Conservation (phyloP, 2,888 invertebrate genomes). For the Troides aeacus region DNA sequence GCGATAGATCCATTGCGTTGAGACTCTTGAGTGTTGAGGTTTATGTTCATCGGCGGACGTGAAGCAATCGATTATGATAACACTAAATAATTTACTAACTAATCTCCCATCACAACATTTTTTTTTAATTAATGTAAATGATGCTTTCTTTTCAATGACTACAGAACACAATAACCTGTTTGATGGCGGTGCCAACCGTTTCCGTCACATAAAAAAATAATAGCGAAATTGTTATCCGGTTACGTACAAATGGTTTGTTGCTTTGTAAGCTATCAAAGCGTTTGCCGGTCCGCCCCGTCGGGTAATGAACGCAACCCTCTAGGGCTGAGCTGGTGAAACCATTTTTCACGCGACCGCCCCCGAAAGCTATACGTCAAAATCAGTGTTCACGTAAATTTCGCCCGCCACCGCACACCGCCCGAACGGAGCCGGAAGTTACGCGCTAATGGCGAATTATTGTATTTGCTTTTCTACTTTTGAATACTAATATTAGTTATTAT, state of each 20-base stretch:
- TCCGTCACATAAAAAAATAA: too few relatives aligned
- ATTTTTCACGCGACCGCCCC: constrained; percentile 60
- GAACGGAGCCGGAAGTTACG: constrained; percentile 26
- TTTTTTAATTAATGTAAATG: too few relatives aligned
- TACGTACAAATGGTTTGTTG: constrained; percentile 10
- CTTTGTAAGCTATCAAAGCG: constrained; percentile 12
- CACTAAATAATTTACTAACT: too few relatives aligned
- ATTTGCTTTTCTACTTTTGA: not conserved
- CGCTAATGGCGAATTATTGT: constrained; percentile 28
- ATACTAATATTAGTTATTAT: too few relatives aligned
- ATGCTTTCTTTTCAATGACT: too few relatives aligned
- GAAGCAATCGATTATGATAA: too few relatives aligned
- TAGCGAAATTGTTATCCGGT: not conserved
- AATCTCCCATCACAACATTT: too few relatives aligned
- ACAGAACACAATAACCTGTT: too few relatives aligned
- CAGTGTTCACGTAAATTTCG: constrained; percentile 69
- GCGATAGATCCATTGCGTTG: too few relatives aligned
- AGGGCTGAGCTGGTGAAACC: constrained; percentile 43
- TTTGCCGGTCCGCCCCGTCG: constrained; percentile 1
- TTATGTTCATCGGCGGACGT: too few relatives aligned
- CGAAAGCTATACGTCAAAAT: constrained; percentile 72
- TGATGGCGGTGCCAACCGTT: too few relatives aligned
- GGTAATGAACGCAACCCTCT: constrained; percentile 32
- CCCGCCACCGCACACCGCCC: constrained; percentile 49
- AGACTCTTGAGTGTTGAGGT: too few relatives aligned